Conservation (phyloP, 1,140 invertebrate species). For the Atta colombica region DNA sequence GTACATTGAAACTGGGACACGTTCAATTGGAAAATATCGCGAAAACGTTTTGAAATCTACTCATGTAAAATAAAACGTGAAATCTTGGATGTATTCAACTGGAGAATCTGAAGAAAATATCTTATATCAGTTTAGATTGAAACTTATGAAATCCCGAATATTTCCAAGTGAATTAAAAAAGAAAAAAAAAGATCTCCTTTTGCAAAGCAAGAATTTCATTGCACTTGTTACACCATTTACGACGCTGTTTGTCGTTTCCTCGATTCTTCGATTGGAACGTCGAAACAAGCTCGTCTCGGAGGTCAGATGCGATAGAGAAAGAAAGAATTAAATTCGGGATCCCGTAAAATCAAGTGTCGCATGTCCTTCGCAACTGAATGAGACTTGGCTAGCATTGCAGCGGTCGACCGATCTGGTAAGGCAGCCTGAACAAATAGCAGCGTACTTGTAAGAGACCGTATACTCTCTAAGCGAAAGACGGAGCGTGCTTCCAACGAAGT, state of each 20-base stretch:
- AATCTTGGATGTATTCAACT: neutral
- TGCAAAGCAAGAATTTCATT: neutral
- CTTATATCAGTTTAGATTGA: neutral
- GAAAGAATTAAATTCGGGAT: slow-evolving; percentile 9
- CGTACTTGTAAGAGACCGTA: slow-evolving; percentile 22
- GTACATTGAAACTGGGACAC: neutral
- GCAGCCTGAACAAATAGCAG: slow-evolving; percentile 4
- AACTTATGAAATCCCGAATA: slow-evolving; percentile 9
- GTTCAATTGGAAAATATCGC: slow-evolving; percentile 15
- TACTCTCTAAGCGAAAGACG: neutral
- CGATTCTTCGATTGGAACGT: neutral
- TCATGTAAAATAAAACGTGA: slow-evolving; percentile 13
- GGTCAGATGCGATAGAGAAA: neutral
- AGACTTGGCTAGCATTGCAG: neutral
- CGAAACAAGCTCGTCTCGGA: slow-evolving; percentile 27
- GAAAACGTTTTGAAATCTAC: neutral
- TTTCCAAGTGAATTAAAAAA: neutral
- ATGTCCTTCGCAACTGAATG: neutral
- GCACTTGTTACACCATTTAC: slow-evolving; percentile 24
- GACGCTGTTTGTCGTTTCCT: neutral
- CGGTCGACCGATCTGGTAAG: neutral
- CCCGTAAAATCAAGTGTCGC: slow-evolving; percentile 41
- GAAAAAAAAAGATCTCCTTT: neutral
- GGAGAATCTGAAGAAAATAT: neutral
- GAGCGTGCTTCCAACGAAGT: neutral